Evolutionary conservation across 1,140 invertebrate species (phyloP), one percentile per base, ranked within the genome.

Genomic region (Tetramorium parvispinum): DNA sequence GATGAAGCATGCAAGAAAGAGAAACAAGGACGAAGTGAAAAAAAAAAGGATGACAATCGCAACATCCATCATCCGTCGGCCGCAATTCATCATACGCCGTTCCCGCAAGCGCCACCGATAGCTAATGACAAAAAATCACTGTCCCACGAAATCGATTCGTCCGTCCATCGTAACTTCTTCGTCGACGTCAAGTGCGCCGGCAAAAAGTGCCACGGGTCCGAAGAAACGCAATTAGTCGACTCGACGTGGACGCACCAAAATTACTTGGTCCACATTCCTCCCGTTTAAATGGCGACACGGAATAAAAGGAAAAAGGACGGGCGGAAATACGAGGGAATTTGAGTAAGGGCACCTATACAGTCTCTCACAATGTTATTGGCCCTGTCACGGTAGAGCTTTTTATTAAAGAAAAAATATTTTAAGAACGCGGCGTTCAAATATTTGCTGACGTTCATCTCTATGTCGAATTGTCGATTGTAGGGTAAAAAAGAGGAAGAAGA

Each of bases 61-160:
- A 37, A n/a, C 82, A 85, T 85, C 61, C 49, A 59, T 87, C 86
- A 76, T 87, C 55, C 57, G 37, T 87, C 53, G 51, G 8, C 27
- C 53, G 70, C n/a, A 66, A 87, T 85, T 87, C 61, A 85, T 85
- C 70, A 87, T 57, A 51, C 46, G 18, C 57, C 24, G n/a, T 61
- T 51, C 46, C 13, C 13, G 4, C 40, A 40, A 27, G 1, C 49
- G 16, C 10, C 40, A 18, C 85, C 32, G 59, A 85, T 86, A 85
- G 63, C 21, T 76, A 86, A 87, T 59, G 86, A 71, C 86, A 87
- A 86, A 65, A 68, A 51, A 76, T 65, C 43, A 49, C 73, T 53
- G 81, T 49, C 86, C 43, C 18, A 27, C 66, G 53, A 46, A 82
- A 83, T 83, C 53, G 79, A 83, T 82, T 71, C 79, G 51, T 46